Conservation (phyloP, 2,113 vertebrate genomes). For the Sorex araneus region DNA sequence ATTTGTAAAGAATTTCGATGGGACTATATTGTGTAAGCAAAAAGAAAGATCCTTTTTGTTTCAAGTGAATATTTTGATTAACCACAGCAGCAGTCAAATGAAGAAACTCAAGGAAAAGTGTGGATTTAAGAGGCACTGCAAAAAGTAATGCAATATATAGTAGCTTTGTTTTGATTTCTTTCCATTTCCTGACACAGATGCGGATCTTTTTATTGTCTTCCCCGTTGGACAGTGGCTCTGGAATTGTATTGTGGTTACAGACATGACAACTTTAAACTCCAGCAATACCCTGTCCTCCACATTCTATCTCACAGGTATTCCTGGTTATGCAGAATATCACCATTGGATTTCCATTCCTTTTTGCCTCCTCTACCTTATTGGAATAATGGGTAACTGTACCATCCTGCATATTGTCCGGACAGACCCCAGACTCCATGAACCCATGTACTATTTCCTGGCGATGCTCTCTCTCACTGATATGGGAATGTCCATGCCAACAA, state of each 20-base stretch:
- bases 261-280: conserved; percentile 50
- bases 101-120: too few species aligned
- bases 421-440: conserved; percentile 64
- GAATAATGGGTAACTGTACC: conserved; percentile 60
- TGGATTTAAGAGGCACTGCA: too few species aligned
- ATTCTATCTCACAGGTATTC: conserved; percentile 76
- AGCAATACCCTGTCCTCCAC: conserved; percentile 42
- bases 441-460: conserved; percentile 76
- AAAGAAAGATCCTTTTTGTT: too few species aligned
- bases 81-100: too few species aligned
- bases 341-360: conserved; percentile 73
- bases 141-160: too few species aligned
- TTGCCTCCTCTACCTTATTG: conserved; percentile 43
- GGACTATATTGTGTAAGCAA: too few species aligned
- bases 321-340: conserved; percentile 73
- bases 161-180: too few species aligned
- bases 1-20: too few species aligned
- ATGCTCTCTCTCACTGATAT: conserved; percentile 78
- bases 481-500: conserved; percentile 71
- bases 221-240: too few species aligned
- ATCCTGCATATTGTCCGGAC: conserved; percentile 8
- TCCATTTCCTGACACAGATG: too few species aligned
- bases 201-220: too few species aligned
- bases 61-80: too few species aligned
- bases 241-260: neutral